Conservation (phyloP, 2,113 vertebrate genomes). For the Kryptolebias marmoratus region DNA sequence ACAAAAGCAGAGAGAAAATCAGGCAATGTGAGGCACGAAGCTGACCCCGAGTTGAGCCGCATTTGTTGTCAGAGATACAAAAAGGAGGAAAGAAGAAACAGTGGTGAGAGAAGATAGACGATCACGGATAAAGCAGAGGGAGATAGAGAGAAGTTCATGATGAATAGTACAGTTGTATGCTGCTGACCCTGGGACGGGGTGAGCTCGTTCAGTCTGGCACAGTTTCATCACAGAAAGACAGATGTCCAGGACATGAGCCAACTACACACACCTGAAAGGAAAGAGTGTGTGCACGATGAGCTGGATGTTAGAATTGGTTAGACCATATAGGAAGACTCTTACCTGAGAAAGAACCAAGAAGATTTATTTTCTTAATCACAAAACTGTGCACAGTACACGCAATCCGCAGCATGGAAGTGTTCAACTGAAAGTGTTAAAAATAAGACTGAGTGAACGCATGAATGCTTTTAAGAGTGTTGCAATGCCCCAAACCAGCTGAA, state of each 20-base stretch:
- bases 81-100: constrained; percentile 33
- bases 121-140: constrained; percentile 32
- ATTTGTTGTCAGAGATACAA: constrained; percentile 46
- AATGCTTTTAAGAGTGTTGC: background rate
- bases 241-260: constrained; percentile 57
- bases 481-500: background rate
- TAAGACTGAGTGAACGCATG: too few species aligned
- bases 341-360: background rate
- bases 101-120: constrained; percentile 41
- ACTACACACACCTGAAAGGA: constrained; percentile 37
- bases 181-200: constrained; percentile 53
- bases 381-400: background rate
- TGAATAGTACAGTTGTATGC: constrained; percentile 50
- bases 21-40: constrained; percentile 22
- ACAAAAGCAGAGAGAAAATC: background rate
- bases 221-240: constrained; percentile 65
- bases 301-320: background rate
- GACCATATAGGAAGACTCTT: background rate
- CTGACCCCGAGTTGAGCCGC: constrained; percentile 45
- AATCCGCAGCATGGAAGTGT: background rate
- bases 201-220: constrained; percentile 55
- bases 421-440: background rate
- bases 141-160: constrained; percentile 48
- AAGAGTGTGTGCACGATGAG: background rate
- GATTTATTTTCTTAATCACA: background rate